Percentiles rank a stretch among this genome's conserved stretches.
phyloP scores from a whole-genome alignment of 2,888 invertebrate genomes.

The Epinotia nisella region DNA sequence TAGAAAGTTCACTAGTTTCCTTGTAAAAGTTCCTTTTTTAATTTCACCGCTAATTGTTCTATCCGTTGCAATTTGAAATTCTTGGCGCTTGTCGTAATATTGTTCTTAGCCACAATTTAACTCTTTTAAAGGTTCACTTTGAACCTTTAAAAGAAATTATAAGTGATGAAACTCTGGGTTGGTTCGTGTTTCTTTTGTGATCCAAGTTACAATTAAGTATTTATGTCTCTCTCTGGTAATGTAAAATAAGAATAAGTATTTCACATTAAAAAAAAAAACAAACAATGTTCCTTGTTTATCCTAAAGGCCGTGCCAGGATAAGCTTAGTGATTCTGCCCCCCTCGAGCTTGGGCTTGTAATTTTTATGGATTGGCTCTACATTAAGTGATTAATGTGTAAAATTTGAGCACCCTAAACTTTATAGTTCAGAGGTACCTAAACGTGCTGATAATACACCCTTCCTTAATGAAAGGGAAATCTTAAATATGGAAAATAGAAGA shows the following conservation, averaged over 20 bases:
- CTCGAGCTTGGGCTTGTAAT: no score
- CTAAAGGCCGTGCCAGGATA: no score
- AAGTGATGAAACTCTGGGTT: constrained; percentile 7
- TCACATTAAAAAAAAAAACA: neutral
- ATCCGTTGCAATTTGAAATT: constrained; percentile 52
- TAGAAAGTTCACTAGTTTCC: constrained; percentile 42
- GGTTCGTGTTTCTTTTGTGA: constrained; percentile 22
- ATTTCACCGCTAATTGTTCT: constrained; percentile 49
- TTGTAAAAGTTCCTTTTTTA: constrained; percentile 52
- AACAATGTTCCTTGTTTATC: no score
- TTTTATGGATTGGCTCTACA: no score
- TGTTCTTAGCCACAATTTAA: constrained; percentile 34
- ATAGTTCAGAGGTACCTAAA: no score
- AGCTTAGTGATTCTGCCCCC: no score
- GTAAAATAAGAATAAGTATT: neutral
- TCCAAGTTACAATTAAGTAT: neutral
- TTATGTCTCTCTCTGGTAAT: neutral
- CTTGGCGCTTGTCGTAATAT: constrained; percentile 48
- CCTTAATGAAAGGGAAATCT: no score
- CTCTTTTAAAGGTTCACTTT: no score
- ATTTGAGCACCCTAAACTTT: no score
- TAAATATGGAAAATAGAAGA: no score
- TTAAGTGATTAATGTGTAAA: no score
- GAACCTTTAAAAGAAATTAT: constrained; percentile 23
- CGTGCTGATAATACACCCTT: no score